Conservation (phyloP, 2,888 invertebrate genomes). For the Alloscopus bannaensis region DNA sequence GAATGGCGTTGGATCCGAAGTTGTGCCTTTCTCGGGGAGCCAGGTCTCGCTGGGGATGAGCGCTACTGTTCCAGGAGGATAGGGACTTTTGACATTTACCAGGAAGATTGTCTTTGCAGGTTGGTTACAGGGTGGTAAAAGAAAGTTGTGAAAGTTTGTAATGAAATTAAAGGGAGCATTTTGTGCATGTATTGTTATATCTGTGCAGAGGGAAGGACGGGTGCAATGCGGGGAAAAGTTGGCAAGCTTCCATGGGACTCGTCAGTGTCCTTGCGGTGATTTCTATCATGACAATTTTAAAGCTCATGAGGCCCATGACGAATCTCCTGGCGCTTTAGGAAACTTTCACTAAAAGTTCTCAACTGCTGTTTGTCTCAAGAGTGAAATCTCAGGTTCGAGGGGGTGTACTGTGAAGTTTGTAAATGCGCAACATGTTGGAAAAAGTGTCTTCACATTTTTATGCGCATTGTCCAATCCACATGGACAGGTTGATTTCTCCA, state of each 20-base stretch:
- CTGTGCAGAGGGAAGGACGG: conserved; percentile 86
- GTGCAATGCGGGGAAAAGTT: conserved; percentile 81
- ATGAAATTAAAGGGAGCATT: background rate
- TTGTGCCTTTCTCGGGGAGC: conserved; percentile 93
- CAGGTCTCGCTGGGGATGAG: conserved; percentile 92
- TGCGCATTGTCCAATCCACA: too few relatives aligned
- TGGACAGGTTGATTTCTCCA: too few relatives aligned
- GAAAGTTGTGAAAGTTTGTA: conserved; percentile 4
- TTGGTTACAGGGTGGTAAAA: conserved; percentile 25
- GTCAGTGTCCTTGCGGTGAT: conserved; percentile 28
- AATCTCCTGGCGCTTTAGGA: too few relatives aligned
- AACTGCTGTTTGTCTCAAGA: too few relatives aligned
- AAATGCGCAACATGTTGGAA: too few relatives aligned
- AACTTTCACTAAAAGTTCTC: too few relatives aligned
- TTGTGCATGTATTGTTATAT: conserved; percentile 8
- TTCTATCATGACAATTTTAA: conserved; percentile 26
- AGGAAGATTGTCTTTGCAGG: conserved; percentile 93
- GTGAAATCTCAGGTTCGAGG: too few relatives aligned
- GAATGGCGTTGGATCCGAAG: conserved; percentile 92
- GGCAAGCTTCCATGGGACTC: conserved; percentile 34
- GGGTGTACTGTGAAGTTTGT: too few relatives aligned
- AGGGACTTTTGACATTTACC: conserved; percentile 94
- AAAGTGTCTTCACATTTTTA: too few relatives aligned
- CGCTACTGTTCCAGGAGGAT: conserved; percentile 93
- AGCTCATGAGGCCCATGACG: conserved; percentile 9